Evolutionary conservation across 2,888 invertebrate species (phyloP), one percentile per base, ranked within the genome.

Genomic region (Protophormia terraenovae): DNA sequence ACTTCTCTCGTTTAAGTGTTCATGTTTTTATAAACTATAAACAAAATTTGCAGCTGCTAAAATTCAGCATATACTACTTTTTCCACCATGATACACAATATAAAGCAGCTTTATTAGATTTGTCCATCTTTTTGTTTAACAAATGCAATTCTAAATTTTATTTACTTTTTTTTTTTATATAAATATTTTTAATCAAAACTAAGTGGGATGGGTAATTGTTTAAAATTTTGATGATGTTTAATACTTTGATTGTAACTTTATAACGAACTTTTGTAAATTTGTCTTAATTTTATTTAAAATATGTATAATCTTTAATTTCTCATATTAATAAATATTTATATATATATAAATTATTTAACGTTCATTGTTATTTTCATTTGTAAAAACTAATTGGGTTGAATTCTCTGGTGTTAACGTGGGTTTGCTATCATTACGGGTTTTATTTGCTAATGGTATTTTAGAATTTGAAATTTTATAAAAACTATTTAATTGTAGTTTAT

Each of bases 401-500:
- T 41, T 62, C 1, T 32, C 16, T 27, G 45, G 27, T n/a, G 35
- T 38, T 62, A n/a, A n/a, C n/a, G 16, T 19, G 22, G n/a, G 19
- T 38, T 58, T 58, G 12, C 29, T 12, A 27, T 32, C 32, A n/a
- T 22, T 35, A 4, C 14, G 1, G 14, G 60, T 84, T 47, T 32
- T 78, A 58, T 77, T 77, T 58, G 35, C 5, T 24, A 35, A 3
- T 12, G 22, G 8, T 27, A 62, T 45, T 32, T 72, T 72, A 7
- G 53, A 45, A 35, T 60, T 60, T 29, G 86, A 87, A 19, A 60
- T 45, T 71, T 58, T 73, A 66, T 87, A 88, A 47, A 79, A 88
- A 22, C 72, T 86, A 86, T 89, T 89, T 1, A 89, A 79, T 16
- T 83, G 84, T 5, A 90, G 78, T 84, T 89, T 88, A 12, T 87